Evolutionary conservation across 1,140 invertebrate genomes (phyloP), one percentile per base, ranked within the genome.

Genomic region (Drosophila littoralis): DNA sequence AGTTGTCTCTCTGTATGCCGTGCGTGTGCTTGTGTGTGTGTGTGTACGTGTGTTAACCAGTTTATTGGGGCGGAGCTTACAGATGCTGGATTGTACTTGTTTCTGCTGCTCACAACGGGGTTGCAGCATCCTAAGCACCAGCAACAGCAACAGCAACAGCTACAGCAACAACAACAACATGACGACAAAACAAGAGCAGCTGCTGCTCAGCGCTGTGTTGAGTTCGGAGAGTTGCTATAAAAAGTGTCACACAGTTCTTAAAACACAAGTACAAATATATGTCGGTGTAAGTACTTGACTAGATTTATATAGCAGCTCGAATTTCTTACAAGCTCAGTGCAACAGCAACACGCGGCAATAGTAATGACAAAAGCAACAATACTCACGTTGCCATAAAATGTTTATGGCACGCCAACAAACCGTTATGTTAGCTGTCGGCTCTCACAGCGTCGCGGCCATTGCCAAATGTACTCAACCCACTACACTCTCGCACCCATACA

Each of bases 41-140:
- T 45, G 55, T 51, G 48, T 55, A 40, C 15, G 58, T 57, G 63
- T 45, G 57, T 51, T 65, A 89, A 89, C 83, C 84, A 88, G 83
- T 88, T 85, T 81, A 52, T 48, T 65, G 67, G 64, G 82, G 82
- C 82, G 82, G 80, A 77, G 82, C 75, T 64, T 59, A 35, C 48
- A 38, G 63, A 52, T 63, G 64, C 42, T 42, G 51, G 38, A 35
- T 33, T 42, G 35, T 54, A 63, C 42, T 42, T 33, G 57, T 42
- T 60, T 22, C 10, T 55, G 45, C 35, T 57, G 58, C 6, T 50
- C 32, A 28, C 45, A 69, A 65, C 48, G 67, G 83, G 83, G 83
- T 79, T 88, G 82, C 76, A 83, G 83, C 84, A 77, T 77, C 68
- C 57, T 17, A 10, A 36, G 17, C 42, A 15, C 17, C 48, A 38